Percentiles rank a stretch among this genome's conserved stretches.
Evolutionary conservation across 2,888 invertebrate species (phyloP).

Genomic region (Phorcus lineatus): DNA sequence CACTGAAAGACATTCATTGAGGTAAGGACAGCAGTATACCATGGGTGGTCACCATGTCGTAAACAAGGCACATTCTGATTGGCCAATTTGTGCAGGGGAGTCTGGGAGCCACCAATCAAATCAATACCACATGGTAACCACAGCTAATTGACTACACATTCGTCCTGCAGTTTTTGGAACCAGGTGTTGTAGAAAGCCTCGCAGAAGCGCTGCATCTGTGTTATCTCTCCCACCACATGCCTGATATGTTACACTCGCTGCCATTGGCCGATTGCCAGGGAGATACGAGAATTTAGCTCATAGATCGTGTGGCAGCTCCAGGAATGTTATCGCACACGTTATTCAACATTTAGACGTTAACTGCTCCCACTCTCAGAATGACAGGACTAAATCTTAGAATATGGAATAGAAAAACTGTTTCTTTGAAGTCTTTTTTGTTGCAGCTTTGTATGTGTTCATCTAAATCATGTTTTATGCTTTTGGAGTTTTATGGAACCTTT

Average conservation of each 20-base stretch:
- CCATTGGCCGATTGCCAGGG: constrained; percentile 22
- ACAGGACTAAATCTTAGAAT: no score
- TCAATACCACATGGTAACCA: neutral
- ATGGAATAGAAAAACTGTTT: no score
- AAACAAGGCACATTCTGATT: neutral
- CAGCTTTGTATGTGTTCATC: no score
- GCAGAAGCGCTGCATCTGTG: neutral
- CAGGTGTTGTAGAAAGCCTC: neutral
- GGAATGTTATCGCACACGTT: constrained; percentile 13
- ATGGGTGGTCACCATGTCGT: neutral
- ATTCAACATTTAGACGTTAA: constrained; percentile 14
- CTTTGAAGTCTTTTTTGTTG: no score
- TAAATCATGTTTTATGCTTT: no score
- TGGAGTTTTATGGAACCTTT: no score
- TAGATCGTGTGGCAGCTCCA: neutral
- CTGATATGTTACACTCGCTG: constrained; percentile 22
- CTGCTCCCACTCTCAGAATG: neutral
- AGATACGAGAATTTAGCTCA: constrained; percentile 1
- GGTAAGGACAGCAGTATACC: no score
- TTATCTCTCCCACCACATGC: constrained; percentile 9
- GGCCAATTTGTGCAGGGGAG: neutral
- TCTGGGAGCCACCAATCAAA: constrained; percentile 9
- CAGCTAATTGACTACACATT: constrained; percentile 6
- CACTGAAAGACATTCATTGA: no score
- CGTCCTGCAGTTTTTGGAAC: constrained; percentile 3